Conservation (phyloP, 2,888 invertebrate species). For the Argyra leucocephala region DNA sequence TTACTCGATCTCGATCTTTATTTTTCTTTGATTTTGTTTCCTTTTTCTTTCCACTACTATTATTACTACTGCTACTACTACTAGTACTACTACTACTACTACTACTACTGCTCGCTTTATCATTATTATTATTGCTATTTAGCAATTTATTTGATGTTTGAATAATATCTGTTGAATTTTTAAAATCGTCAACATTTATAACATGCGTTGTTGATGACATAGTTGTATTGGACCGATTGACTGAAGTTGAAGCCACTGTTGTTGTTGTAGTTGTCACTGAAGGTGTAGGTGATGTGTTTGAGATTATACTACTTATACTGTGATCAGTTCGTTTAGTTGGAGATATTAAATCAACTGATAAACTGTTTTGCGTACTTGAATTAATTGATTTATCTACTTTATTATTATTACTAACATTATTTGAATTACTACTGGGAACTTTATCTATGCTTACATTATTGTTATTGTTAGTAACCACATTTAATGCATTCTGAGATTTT, state of each 20-base stretch:
- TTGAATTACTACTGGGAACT: constrained; percentile 21
- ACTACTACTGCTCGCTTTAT: constrained; percentile 15
- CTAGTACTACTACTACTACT: constrained; percentile 12
- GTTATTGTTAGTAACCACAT: constrained; percentile 19
- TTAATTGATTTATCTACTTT: constrained; percentile 20
- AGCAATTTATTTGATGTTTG: constrained; percentile 38
- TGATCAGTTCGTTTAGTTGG: constrained; percentile 36
- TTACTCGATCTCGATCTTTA: constrained; percentile 16
- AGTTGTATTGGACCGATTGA: constrained; percentile 19
- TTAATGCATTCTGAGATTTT: constrained; percentile 1
- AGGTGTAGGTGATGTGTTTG: constrained; percentile 25
- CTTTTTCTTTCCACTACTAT: constrained; percentile 11
- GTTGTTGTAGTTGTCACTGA: constrained; percentile 24
- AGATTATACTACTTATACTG: constrained; percentile 37
- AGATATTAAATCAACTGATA: constrained; percentile 29
- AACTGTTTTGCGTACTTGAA: constrained; percentile 22
- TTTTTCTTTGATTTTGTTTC: constrained; percentile 16
- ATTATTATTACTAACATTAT: constrained; percentile 17
- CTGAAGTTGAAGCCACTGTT: constrained; percentile 23
- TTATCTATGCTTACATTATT: constrained; percentile 25
- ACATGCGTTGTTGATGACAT: constrained; percentile 29
- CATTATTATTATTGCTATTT: constrained; percentile 14
- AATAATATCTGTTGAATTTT: constrained; percentile 37
- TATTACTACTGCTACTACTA: constrained; percentile 12
- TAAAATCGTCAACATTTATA: constrained; percentile 40